A percentile compares a stretch with the other conserved stretches of the same genome.
These are phyloP conservation scores for Bombus ignitus DNA, from an alignment of 1,140 invertebrate species.

Conservation along the genomic window DNA sequence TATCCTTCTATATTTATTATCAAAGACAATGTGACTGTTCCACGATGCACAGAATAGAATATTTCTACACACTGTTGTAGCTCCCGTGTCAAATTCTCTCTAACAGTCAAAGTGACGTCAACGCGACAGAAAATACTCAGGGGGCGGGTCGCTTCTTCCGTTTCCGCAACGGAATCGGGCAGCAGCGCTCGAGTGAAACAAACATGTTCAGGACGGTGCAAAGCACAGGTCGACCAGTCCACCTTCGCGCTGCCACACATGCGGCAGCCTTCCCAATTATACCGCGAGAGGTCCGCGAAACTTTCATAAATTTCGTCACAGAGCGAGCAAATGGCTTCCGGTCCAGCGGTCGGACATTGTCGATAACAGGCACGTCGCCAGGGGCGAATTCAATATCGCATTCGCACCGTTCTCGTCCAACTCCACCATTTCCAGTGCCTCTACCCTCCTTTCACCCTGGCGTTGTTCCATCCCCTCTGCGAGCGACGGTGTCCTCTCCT, in stretches of 20 bases:
- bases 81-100: background rate
- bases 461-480: conserved; percentile 40
- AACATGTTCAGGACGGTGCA: conserved; percentile 5
- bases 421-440: conserved; percentile 31
- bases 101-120: background rate
- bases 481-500: conserved; percentile 26
- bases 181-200: background rate
- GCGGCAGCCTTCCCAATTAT: conserved; percentile 59
- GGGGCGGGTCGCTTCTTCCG: background rate
- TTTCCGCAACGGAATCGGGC: conserved; percentile 19
- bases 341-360: conserved; percentile 80
- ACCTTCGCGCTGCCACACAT: conserved; percentile 55
- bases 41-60: background rate
- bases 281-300: conserved; percentile 67
- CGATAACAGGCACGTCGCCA: conserved; percentile 79
- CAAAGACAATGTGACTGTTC: background rate
- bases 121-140: background rate
- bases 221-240: background rate
- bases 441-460: conserved; percentile 2
- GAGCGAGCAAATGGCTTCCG: conserved; percentile 78
- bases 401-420: conserved; percentile 66
- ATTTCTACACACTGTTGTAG: background rate
- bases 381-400: conserved; percentile 79
- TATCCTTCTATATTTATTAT: background rate
- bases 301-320: conserved; percentile 80